These are phyloP conservation scores for Neostethus bicornis DNA, from an alignment of 2,797 vertebrate genomes.

Conservation along the genomic window DNA sequence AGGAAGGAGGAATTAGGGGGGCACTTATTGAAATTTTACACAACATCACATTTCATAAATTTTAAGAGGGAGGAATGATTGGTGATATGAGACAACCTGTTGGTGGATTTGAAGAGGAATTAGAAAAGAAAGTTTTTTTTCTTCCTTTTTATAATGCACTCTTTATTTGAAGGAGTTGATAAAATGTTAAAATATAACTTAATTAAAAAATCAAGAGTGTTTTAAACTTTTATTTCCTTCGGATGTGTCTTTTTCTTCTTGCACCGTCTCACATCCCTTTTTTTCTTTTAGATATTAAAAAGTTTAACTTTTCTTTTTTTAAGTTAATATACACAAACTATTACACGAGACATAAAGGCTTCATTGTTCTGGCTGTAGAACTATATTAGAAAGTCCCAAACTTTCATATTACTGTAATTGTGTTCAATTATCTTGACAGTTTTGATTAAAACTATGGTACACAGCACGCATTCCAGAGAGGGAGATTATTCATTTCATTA, in stretches of 20 bases:
- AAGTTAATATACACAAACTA: constrained; percentile 75
- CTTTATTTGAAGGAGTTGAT: too few species aligned
- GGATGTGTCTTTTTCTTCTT: too few species aligned
- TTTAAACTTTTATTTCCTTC: too few species aligned
- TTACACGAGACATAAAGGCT: constrained; percentile 60
- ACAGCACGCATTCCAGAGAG: constrained; percentile 48
- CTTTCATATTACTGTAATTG: constrained; percentile 76
- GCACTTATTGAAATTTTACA: constrained; percentile 70
- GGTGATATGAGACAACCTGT: not conserved
- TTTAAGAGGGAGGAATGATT: constrained; percentile 25
- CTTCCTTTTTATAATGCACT: not conserved
- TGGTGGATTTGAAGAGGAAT: not conserved
- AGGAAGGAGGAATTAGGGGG: constrained; percentile 75
- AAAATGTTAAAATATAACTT: too few species aligned
- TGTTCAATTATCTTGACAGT: constrained; percentile 72
- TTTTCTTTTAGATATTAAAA: too few species aligned
- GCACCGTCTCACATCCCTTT: too few species aligned
- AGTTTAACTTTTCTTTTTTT: constrained; percentile 53
- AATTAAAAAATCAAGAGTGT: too few species aligned
- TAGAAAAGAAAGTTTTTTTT: not conserved
- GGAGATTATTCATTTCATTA: constrained; percentile 47
- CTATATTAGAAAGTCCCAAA: constrained; percentile 57
- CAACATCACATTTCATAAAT: constrained; percentile 70
- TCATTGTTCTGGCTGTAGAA: constrained; percentile 61
- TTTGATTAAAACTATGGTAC: constrained; percentile 72